Conservation (phyloP, 2,797 vertebrate species). For the Psittacula derbiana region DNA sequence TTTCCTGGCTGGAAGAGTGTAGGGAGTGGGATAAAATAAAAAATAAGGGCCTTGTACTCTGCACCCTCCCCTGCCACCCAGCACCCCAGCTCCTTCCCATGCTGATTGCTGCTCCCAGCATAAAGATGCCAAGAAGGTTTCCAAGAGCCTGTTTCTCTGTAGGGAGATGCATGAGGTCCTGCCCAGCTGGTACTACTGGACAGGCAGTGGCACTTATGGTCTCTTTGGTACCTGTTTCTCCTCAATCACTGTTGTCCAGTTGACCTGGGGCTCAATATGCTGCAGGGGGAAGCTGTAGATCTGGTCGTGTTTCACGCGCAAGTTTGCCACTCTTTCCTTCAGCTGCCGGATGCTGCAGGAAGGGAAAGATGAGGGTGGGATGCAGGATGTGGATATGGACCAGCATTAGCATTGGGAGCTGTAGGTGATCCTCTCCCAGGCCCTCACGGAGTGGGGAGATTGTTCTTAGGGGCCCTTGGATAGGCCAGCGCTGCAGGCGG, state of each 20-base stretch:
- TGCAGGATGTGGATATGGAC: not conserved
- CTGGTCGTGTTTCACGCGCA: constrained; percentile 82
- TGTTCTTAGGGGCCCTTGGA: not conserved
- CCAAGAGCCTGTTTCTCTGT: not conserved
- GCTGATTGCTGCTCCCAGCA: not conserved
- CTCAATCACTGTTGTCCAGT: constrained; percentile 91
- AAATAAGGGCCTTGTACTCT: not conserved
- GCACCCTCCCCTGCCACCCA: not conserved
- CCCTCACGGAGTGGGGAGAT: fast-evolving
- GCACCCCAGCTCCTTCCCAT: not conserved
- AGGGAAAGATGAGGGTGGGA: not conserved
- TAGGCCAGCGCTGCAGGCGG: fast-evolving
- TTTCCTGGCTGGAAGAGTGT: not conserved
- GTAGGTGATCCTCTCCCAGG: not conserved
- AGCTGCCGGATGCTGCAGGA: constrained; percentile 88
- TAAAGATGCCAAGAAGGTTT: not conserved
- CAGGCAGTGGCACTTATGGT: not conserved
- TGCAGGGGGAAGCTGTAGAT: constrained; percentile 84
- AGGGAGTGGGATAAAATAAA: not conserved
- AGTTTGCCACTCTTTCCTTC: constrained; percentile 84
- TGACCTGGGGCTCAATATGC: constrained; percentile 85
- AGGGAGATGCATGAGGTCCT: not conserved
- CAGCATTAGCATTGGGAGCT: not conserved
- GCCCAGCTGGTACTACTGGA: not conserved
- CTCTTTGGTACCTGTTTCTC: constrained; percentile 86